phyloP scores from a whole-genome alignment of 1,140 invertebrate species.

The Pachypsylla venusta region DNA sequence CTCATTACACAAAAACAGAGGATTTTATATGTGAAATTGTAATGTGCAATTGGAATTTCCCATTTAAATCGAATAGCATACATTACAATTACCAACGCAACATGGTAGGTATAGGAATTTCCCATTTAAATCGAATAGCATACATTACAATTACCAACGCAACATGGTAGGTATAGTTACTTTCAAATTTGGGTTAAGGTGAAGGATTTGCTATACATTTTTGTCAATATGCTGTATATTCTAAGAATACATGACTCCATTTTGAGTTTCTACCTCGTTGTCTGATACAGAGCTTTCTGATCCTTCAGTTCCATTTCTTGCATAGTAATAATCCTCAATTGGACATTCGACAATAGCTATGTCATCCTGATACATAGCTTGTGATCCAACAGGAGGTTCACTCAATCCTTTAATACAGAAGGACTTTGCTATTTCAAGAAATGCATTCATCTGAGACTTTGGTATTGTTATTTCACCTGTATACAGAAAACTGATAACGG shows the following conservation, averaged over 20 bases:
- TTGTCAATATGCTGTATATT: neutral
- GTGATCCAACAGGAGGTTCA: neutral
- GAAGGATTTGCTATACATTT: neutral
- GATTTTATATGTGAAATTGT: too few species aligned
- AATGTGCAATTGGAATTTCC: too few species aligned
- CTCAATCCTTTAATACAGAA: constrained; percentile 2
- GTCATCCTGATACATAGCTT: neutral
- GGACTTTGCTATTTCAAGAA: neutral
- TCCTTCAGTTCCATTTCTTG: neutral
- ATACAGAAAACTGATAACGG: neutral
- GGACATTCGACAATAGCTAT: neutral
- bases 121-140: too few species aligned
- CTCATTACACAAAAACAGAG: too few species aligned
- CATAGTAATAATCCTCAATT: neutral
- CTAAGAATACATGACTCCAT: neutral
- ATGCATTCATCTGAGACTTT: neutral
- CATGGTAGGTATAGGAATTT: too few species aligned
- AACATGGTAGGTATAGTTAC: too few species aligned
- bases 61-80: too few species aligned
- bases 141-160: too few species aligned
- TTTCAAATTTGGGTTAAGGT: too few species aligned
- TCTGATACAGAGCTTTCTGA: constrained; percentile 2
- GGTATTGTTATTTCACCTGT: neutral
- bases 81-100: too few species aligned
- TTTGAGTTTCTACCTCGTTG: constrained; percentile 8